phyloP scores from a whole-genome alignment of 2,888 invertebrate genomes.

The Drosophila infuscata region DNA sequence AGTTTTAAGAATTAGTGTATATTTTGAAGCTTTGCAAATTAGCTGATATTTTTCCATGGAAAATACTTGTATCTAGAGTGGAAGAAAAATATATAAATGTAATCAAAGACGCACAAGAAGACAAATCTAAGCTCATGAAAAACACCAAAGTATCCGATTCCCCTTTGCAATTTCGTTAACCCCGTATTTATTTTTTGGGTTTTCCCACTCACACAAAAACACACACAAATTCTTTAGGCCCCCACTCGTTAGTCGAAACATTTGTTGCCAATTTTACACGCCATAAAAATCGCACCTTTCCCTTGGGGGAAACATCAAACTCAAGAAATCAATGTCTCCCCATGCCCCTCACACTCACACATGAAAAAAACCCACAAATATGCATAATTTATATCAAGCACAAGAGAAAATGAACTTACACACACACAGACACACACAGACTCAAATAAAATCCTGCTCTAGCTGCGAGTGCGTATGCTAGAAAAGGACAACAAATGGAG shows the following conservation, averaged over 20 bases:
- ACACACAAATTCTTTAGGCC: background rate
- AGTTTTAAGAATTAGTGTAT: background rate
- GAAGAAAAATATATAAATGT: background rate
- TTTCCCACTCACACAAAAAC: background rate
- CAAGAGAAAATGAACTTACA: conserved; percentile 60
- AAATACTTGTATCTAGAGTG: background rate
- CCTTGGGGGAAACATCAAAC: conserved; percentile 15
- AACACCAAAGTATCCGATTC: conserved; percentile 16
- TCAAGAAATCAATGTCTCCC: conserved; percentile 61
- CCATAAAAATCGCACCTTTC: conserved; percentile 61
- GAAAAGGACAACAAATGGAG: conserved; percentile 18
- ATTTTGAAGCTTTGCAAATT: background rate
- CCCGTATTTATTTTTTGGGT: conserved; percentile 17
- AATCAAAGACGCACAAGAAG: conserved; percentile 1
- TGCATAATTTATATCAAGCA: conserved; percentile 69
- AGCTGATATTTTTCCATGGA: background rate
- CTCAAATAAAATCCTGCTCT: conserved; percentile 50
- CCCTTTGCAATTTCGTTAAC: background rate
- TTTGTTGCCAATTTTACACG: conserved; percentile 65
- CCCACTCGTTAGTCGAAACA: conserved; percentile 5
- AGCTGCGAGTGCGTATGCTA: conserved; percentile 4
- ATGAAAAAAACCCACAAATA: conserved; percentile 53
- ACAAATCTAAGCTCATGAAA: conserved; percentile 12
- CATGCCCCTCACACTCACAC: conserved; percentile 8
- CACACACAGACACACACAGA: conserved; percentile 8